Conservation (phyloP, 1,140 invertebrate genomes). For the Drosophila busckii region DNA sequence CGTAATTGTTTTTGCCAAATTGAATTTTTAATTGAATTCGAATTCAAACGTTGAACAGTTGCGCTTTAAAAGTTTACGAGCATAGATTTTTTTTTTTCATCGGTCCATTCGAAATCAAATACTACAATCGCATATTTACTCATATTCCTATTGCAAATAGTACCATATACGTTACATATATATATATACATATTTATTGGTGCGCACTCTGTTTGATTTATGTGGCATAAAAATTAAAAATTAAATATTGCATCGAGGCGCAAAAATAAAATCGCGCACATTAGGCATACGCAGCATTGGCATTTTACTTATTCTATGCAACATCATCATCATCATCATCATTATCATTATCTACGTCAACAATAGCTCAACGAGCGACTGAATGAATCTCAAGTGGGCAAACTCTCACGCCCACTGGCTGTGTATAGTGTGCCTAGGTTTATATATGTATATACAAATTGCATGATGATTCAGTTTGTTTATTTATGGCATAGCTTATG, state of each 20-base stretch:
- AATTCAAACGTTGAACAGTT: slow-evolving; percentile 6
- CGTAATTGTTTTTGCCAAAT: slow-evolving; percentile 55
- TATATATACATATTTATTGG: neutral
- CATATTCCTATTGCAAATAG: too few species aligned
- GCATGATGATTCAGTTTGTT: slow-evolving; percentile 33
- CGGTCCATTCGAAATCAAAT: too few species aligned
- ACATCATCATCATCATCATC: slow-evolving; percentile 31
- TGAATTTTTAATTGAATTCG: slow-evolving; percentile 67
- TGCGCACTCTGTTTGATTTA: slow-evolving; percentile 6
- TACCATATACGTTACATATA: too few species aligned
- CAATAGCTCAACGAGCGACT: slow-evolving; percentile 58
- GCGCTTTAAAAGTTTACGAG: neutral
- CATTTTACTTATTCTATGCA: slow-evolving; percentile 51
- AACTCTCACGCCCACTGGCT: too few species aligned
- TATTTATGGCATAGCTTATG: slow-evolving; percentile 20
- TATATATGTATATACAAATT: slow-evolving; percentile 13
- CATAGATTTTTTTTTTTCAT: too few species aligned
- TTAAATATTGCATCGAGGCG: slow-evolving; percentile 33
- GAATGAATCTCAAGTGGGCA: slow-evolving; percentile 58
- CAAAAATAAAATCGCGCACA: slow-evolving; percentile 18
- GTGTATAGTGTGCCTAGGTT: slow-evolving; percentile 5
- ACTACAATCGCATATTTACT: too few species aligned
- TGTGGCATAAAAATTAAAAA: slow-evolving; percentile 59
- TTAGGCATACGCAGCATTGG: slow-evolving; percentile 55
- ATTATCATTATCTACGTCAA: slow-evolving; percentile 49